Base-by-base conservation (phyloP, 2,797 vertebrate species). In the Delichon dasypus region DNA sequence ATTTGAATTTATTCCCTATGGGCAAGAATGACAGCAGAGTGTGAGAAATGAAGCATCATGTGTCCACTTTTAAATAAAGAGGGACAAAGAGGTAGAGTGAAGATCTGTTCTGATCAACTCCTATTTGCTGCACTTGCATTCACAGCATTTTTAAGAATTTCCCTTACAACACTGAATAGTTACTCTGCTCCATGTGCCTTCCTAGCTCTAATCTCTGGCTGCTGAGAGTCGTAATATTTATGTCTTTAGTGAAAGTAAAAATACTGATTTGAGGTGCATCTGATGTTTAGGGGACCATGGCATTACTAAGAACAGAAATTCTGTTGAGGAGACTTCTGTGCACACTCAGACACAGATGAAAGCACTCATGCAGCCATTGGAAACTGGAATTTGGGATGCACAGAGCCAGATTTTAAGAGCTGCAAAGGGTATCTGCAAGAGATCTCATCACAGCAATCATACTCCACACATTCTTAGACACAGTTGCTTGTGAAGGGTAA, bases 351-450 rank as follows among this genome's bases (percentile, higher is more conserved):
- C 21, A 29, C 17, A 45, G 2, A 12, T 6, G 16, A 3, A 5
- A 11, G 13, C 3, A 10, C 8, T 8, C 9, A 11, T 0, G 0
- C 13, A 61, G 48, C 30, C 27, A 5, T 16, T 54, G 42, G 30
- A 71, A 83, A 23, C 30, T 26, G 30, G 47, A 60, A 64, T 88
- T 32, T 72, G 19, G 45, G 29, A 38, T 76, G 32, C 45, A 13
- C 5, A 17, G 40, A 15, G 26, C 3, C 50, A 77, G 40, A 10
- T 78, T 77, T 75, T 40, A 87, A 36, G 58, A 72, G 29, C 68
- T 78, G 54, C 19, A 62, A 38, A 32, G 54, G 32, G 26, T 62
- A 27, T 40, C 58, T 84, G 51, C 36, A 23, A 16, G 40, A 48
- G 29, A 36, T 76, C 42, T 79, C 38, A 51, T 72, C 58, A 15